These are phyloP conservation scores for Carassius gibelio DNA, from an alignment of 2,113 vertebrate species.

Conservation along the genomic window DNA sequence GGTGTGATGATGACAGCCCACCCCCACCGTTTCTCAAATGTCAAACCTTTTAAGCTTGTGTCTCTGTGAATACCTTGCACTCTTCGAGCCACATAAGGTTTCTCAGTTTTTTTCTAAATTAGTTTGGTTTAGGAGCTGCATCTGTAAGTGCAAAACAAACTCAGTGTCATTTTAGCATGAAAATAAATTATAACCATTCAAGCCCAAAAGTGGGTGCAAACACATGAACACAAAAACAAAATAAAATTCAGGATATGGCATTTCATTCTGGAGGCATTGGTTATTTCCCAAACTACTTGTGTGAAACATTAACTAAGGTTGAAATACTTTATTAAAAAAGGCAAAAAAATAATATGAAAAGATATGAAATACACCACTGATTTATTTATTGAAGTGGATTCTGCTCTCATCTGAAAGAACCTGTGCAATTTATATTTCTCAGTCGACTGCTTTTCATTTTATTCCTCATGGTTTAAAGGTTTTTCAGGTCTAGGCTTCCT, in stretches of 20 bases:
- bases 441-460: not conserved
- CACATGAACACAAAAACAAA: not conserved
- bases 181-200: not conserved
- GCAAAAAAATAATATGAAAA: not conserved
- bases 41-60: conserved; percentile 25
- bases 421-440: not conserved
- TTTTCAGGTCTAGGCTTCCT: not conserved
- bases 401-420: not conserved
- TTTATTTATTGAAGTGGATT: not conserved
- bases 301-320: not conserved
- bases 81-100: not conserved
- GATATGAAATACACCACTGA: not conserved
- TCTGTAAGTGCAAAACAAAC: not conserved
- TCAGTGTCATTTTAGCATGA: not conserved
- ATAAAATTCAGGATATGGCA: not conserved
- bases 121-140: not conserved
- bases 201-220: not conserved
- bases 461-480: not conserved
- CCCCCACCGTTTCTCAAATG: conserved; percentile 25
- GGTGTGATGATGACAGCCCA: not conserved
- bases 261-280: not conserved
- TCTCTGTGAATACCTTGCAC: not conserved
- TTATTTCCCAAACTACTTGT: not conserved
- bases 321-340: not conserved
- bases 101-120: not conserved